phyloP scores from a whole-genome alignment of 2,797 vertebrate species.

The Taenioides sp. region DNA sequence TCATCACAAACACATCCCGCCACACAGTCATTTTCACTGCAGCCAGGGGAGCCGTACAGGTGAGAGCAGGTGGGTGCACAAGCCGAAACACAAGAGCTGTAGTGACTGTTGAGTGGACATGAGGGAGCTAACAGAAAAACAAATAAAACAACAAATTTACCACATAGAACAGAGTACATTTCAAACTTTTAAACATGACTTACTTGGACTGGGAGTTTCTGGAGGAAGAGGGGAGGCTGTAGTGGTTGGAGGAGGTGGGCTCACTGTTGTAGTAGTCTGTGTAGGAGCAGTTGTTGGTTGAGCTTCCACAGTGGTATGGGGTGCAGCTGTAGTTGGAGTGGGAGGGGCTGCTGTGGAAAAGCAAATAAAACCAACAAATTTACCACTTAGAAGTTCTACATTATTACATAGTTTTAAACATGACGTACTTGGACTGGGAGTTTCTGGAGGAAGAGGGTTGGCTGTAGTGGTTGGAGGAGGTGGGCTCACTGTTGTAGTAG shows the following conservation, averaged over 20 bases:
- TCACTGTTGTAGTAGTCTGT: not conserved
- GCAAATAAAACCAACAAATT: too few relatives aligned
- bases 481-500: not conserved
- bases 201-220: conserved; percentile 22
- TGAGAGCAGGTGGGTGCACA: conserved; percentile 81
- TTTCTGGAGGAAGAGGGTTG: conserved; percentile 16
- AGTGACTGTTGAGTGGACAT: conserved; percentile 79
- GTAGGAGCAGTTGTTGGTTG: not conserved
- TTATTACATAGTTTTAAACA: not conserved
- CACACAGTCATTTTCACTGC: conserved; percentile 70
- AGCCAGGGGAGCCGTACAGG: conserved; percentile 74
- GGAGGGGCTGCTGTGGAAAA: too few relatives aligned
- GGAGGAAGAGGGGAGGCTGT: conserved; percentile 3
- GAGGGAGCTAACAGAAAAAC: conserved; percentile 66
- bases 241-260: conserved; percentile 10
- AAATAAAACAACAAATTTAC: not conserved
- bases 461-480: conserved; percentile 11
- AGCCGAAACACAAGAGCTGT: conserved; percentile 72
- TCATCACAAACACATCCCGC: conserved; percentile 81
- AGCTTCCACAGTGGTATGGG: not conserved
- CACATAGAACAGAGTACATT: not conserved
- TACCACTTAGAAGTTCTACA: too few relatives aligned
- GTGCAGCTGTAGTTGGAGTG: not conserved
- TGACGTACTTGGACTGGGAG: conserved; percentile 7
- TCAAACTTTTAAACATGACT: not conserved